These are phyloP conservation scores for Ornithoptera priamus DNA, from an alignment of 2,888 invertebrate genomes.

Conservation along the genomic window DNA sequence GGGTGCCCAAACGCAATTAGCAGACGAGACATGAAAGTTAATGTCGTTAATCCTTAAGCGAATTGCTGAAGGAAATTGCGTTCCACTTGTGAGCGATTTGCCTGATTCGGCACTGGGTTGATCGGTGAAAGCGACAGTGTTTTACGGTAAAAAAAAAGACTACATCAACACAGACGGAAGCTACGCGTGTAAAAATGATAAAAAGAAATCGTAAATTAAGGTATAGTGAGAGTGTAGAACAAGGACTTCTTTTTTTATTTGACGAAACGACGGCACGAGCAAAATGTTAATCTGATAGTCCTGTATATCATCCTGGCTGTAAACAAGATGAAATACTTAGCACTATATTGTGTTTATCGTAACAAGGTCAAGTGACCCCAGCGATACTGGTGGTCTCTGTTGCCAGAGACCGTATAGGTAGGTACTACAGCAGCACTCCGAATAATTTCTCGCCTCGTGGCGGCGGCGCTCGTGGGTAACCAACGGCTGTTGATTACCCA, in stretches of 20 bases:
- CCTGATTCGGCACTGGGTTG: conserved; percentile 70
- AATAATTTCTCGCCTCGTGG: no score
- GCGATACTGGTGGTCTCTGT: no score
- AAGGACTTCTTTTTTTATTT: background rate
- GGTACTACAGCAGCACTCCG: no score
- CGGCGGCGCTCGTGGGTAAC: no score
- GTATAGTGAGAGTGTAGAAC: background rate
- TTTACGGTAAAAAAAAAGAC: conserved; percentile 17
- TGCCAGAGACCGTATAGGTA: no score
- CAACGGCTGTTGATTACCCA: no score
- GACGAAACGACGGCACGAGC: no score
- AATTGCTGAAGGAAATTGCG: conserved; percentile 71
- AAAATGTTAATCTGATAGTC: no score
- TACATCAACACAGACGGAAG: conserved; percentile 9
- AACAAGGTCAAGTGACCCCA: no score
- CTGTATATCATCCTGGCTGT: no score
- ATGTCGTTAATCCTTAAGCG: conserved; percentile 69
- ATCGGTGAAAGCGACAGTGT: conserved; percentile 39
- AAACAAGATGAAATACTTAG: no score
- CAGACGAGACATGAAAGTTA: conserved; percentile 72
- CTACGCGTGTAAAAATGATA: conserved; percentile 26
- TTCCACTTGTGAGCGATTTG: conserved; percentile 60
- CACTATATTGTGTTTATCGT: no score
- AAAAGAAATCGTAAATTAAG: conserved; percentile 4
- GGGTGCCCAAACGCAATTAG: conserved; percentile 67